Evolutionary conservation across 1,140 invertebrate genomes (phyloP).

Genomic region (Micrasema longulum): DNA sequence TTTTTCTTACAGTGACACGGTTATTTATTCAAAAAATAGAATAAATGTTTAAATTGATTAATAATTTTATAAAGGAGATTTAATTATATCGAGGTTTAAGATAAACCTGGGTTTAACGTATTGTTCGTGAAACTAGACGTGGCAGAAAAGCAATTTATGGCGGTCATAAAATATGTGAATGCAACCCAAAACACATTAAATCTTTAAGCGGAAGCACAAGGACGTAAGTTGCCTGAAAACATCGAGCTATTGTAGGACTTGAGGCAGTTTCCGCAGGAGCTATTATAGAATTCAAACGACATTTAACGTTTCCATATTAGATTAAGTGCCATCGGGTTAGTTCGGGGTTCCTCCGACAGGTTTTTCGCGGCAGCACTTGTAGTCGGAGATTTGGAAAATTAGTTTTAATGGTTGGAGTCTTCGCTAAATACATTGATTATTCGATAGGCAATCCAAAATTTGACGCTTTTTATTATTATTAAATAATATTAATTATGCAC

Average conservation of each 20-base stretch:
- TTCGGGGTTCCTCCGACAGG: slow-evolving; percentile 58
- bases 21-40: too few species aligned
- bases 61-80: slow-evolving; percentile 1
- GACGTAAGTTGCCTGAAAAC: slow-evolving; percentile 53
- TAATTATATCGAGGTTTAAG: slow-evolving; percentile 38
- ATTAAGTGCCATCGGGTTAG: slow-evolving; percentile 55
- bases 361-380: slow-evolving; percentile 45
- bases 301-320: slow-evolving; percentile 50
- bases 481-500: too few species aligned
- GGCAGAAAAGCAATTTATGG: slow-evolving; percentile 58
- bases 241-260: slow-evolving; percentile 39
- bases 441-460: too few species aligned
- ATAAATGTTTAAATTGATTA: too few species aligned
- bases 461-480: too few species aligned
- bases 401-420: slow-evolving; percentile 43
- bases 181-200: slow-evolving; percentile 58
- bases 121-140: slow-evolving; percentile 56
- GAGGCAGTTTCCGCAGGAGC: slow-evolving; percentile 34
- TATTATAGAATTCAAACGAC: slow-evolving; percentile 45
- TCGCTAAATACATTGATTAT: slow-evolving; percentile 28
- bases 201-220: slow-evolving; percentile 45
- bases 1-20: too few species aligned
- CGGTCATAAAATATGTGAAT: slow-evolving; percentile 56
- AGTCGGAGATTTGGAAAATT: slow-evolving; percentile 33
- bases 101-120: slow-evolving; percentile 55